Evolutionary conservation across 2,888 invertebrate genomes (phyloP), one percentile per base, ranked within the genome.

Genomic region (Sympetrum striolatum): DNA sequence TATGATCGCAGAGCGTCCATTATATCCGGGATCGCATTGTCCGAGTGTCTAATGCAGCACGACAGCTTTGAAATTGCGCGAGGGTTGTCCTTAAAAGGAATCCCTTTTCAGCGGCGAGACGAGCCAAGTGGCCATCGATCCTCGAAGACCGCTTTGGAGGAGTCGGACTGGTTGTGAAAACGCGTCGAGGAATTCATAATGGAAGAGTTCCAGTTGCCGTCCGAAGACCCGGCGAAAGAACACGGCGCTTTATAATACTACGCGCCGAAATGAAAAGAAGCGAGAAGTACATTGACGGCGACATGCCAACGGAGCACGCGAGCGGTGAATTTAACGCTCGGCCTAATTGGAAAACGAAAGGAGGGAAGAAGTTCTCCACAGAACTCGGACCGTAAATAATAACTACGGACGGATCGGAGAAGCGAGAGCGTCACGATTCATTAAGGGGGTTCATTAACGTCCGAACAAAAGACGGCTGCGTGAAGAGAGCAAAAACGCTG

Each of bases 111-210:
- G 12, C 64, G 60, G 15, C 60, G 60, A 60, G 60, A 60, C 53
- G 58, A 8, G 12, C 37, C 10, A 53, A 82, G 82, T 31, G 35
- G 58, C 58, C 35, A 82, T 82, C 58, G 31, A 60, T 82, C 82
- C 53, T 82, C 60, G 82, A 53, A 58, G 82, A 18, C 35, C 53
- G 53, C 53, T 82, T 53, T 82, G 58, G 82, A 48, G 8, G 81
- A 82, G 53, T 18, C 82, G 35, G 82, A 82, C 82, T 82, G 60
- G 64, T 64, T 64, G 64, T n/a, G 64, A 64, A 64, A 64, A 64
- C 25, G 64, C 22, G 64, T n/a, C 64, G 22, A 64, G 64, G 64
- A 4, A 64, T 22, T 64, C 64, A 64, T 64, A 64, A 64, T 64
- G 64, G 64, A 64, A 22, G 64, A 64, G 64, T 64, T 64, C 64